Evolutionary conservation across 2,797 vertebrate species (phyloP), one percentile per base, ranked within the genome.

Genomic region (Schizothorax lantsangensis): DNA sequence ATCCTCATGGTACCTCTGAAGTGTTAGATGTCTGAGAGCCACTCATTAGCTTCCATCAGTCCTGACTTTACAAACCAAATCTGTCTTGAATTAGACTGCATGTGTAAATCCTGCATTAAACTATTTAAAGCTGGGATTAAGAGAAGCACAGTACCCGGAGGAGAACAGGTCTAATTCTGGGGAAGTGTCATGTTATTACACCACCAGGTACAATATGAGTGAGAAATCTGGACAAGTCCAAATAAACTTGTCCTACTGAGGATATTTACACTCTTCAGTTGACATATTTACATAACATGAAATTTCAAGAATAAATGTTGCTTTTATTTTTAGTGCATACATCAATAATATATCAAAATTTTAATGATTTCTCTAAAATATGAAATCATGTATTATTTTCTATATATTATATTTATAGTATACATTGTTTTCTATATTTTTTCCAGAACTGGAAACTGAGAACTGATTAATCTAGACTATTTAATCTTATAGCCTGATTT

Each of bases 91-190:
- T 93, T 89, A 94, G 94, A 94, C 93, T 94, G 91, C 92, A 91
- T 81, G 92, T 92, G 92, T 92, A 96, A 96, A 92, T 94, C 94
- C 93, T 92, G 91, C 91, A 86, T 94, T 95, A 90, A 92, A 93
- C 94, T 94, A 95, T 95, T 95, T 95, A 94, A 93, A 92, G 93
- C 71, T 43, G 57, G 45, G 73, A 87, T 94, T 95, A 95, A 95
- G 86, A 57, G 74, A 92, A 92, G 86, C 90, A 81, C 84, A 88
- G 89, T 88, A 21, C 62, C 36, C 80, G 45, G 81, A 85, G 69
- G 87, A 87, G 88, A 72, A 91, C 45, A 83, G 85, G 90, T 91
- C 91, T 91, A 93, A 89, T 93, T 91, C 89, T 88, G 87, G 85
- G 84, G 88, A 92, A 92, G 90, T 90, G 86, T 86, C 91, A 11